phyloP scores from a whole-genome alignment of 2,888 invertebrate species.

The Mayetiola destructor region DNA sequence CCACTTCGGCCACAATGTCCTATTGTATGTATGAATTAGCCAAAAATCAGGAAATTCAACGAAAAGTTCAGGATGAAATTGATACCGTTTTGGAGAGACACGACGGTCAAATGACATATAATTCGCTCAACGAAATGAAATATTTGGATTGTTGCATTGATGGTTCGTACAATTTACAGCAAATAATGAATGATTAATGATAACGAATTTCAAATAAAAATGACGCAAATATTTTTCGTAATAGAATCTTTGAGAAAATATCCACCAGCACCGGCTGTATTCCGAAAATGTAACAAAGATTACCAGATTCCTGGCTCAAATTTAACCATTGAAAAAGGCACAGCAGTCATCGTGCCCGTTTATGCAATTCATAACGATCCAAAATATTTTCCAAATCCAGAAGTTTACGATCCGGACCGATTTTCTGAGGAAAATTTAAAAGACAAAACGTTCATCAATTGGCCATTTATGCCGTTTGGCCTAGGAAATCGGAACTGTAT shows the following conservation, averaged over 20 bases:
- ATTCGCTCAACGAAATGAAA: conserved; percentile 16
- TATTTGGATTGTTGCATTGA: conserved; percentile 15
- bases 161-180: not conserved
- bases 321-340: conserved; percentile 29
- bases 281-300: conserved; percentile 31
- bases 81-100: conserved; percentile 1
- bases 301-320: conserved; percentile 29
- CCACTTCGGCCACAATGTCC: conserved; percentile 26
- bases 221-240: not conserved
- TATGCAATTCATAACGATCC: conserved; percentile 35
- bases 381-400: conserved; percentile 32
- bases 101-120: conserved; percentile 15
- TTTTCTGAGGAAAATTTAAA: conserved; percentile 25
- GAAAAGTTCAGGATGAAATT: conserved; percentile 15
- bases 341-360: conserved; percentile 30
- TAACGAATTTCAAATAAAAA: not conserved
- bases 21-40: conserved; percentile 26
- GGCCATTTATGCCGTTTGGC: conserved; percentile 30
- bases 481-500: conserved; percentile 27
- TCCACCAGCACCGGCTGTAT: conserved; percentile 33
- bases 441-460: conserved; percentile 16
- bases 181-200: not conserved
- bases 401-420: conserved; percentile 34
- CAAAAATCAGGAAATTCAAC: conserved; percentile 15
- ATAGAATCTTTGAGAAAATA: conserved; percentile 34